A percentile compares a stretch with the other conserved stretches of the same genome.
These are phyloP conservation scores for Parthenolecanium corni DNA, from an alignment of 2,888 invertebrate genomes.

Conservation along the genomic window DNA sequence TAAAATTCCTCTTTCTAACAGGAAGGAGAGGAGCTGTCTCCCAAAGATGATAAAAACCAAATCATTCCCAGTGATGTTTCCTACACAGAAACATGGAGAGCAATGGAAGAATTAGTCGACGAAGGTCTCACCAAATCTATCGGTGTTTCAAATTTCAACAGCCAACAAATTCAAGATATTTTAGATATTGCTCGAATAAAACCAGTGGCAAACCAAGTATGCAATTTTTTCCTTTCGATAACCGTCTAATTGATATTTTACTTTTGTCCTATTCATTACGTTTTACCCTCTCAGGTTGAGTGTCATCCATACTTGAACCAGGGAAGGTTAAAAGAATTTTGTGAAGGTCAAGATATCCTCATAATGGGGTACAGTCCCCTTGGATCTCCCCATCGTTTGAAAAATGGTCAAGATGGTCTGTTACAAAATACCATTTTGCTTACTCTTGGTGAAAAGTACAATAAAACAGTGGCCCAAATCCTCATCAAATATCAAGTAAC, in stretches of 20 bases:
- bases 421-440: slow-evolving; percentile 59
- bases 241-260: too few relatives aligned
- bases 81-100: slow-evolving; percentile 62
- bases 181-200: slow-evolving; percentile 49
- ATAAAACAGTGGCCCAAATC: slow-evolving; percentile 57
- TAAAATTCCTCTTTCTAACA: slow-evolving; percentile 38
- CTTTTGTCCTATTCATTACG: not conserved
- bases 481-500: slow-evolving; percentile 53
- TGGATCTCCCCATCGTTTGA: slow-evolving; percentile 75
- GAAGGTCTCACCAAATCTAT: slow-evolving; percentile 58
- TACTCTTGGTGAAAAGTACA: slow-evolving; percentile 49
- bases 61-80: slow-evolving; percentile 53
- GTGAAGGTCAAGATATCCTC: slow-evolving; percentile 51
- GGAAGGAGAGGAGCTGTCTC: slow-evolving; percentile 54
- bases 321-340: slow-evolving; percentile 53
- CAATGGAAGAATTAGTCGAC: slow-evolving; percentile 58
- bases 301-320: slow-evolving; percentile 70
- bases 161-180: slow-evolving; percentile 55
- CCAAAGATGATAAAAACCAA: slow-evolving; percentile 50
- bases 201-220: slow-evolving; percentile 55
- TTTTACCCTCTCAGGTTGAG: slow-evolving; percentile 50
- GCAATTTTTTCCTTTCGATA: slow-evolving; percentile 1
- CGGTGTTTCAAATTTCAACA: slow-evolving; percentile 75
- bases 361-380: slow-evolving; percentile 75
- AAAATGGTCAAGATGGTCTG: slow-evolving; percentile 58